Conservation (phyloP, 2,888 invertebrate species). For the Salpingus planirostris region DNA sequence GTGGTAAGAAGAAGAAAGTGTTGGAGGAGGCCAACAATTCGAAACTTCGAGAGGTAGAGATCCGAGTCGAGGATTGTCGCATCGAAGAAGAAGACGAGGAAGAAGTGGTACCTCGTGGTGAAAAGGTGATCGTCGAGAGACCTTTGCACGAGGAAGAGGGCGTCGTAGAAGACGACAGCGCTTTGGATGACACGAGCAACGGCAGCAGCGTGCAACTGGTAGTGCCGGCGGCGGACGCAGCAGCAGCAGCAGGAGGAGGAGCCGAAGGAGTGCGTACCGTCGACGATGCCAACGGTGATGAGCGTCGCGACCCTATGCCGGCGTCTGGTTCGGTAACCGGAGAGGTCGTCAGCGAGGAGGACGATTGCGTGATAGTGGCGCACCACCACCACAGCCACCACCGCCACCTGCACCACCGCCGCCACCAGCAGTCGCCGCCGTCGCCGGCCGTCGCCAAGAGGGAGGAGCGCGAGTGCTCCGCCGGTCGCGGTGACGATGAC, state of each 20-base stretch:
- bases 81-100: neutral
- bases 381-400: no score
- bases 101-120: neutral
- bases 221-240: no score
- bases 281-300: neutral
- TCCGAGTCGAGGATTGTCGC: slow-evolving; percentile 38
- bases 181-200: slow-evolving; percentile 27
- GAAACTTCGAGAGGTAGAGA: slow-evolving; percentile 39
- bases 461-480: slow-evolving; percentile 36
- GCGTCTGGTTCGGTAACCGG: slow-evolving; percentile 22
- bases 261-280: slow-evolving; percentile 9
- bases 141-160: slow-evolving; percentile 4
- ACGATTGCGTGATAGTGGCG: slow-evolving; percentile 58
- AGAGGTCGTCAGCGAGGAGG: slow-evolving; percentile 46
- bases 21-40: slow-evolving; percentile 41
- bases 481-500: slow-evolving; percentile 42
- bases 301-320: slow-evolving; percentile 16
- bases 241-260: no score
- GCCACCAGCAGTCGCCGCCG: slow-evolving; percentile 28
- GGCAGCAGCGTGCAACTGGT: slow-evolving; percentile 28
- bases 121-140: neutral
- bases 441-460: slow-evolving; percentile 22
- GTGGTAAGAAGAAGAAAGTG: slow-evolving; percentile 37
- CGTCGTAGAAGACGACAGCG: slow-evolving; percentile 21
- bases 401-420: no score